Evolutionary conservation across 2,888 invertebrate genomes (phyloP).

Genomic region (Plagiodera versicolora): DNA sequence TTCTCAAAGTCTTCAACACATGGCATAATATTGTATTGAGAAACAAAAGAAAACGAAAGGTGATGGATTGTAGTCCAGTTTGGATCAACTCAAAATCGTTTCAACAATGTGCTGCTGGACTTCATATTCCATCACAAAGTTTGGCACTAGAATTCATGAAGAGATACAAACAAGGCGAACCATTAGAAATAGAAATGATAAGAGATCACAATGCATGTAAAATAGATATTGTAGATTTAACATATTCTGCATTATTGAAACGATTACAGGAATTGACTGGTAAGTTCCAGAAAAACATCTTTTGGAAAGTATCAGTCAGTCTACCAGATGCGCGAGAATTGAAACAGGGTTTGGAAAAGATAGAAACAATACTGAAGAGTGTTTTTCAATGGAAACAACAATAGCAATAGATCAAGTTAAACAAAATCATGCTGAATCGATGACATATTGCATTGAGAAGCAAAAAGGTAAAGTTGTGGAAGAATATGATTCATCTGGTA

Average conservation of each 20-base stretch:
- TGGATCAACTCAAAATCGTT: slow-evolving; percentile 57
- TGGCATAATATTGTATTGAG: slow-evolving; percentile 55
- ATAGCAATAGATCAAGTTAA: slow-evolving; percentile 45
- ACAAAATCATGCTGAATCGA: slow-evolving; percentile 32
- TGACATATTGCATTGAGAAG: slow-evolving; percentile 49
- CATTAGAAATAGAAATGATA: slow-evolving; percentile 37
- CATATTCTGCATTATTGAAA: slow-evolving; percentile 40
- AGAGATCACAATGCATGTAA: slow-evolving; percentile 32
- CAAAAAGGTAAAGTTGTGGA: slow-evolving; percentile 37
- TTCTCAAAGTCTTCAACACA: slow-evolving; percentile 52
- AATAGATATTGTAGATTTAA: slow-evolving; percentile 42
- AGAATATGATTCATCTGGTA: slow-evolving; percentile 44
- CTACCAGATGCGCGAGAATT: slow-evolving; percentile 55
- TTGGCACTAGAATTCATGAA: slow-evolving; percentile 56
- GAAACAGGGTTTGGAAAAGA: slow-evolving; percentile 29
- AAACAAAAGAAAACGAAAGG: slow-evolving; percentile 56
- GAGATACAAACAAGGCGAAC: slow-evolving; percentile 56
- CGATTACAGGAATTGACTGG: slow-evolving; percentile 37
- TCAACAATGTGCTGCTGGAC: slow-evolving; percentile 53
- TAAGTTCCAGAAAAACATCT: slow-evolving; percentile 47
- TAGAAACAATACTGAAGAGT: slow-evolving; percentile 36
- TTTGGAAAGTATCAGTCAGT: slow-evolving; percentile 67
- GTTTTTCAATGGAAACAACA: slow-evolving; percentile 46
- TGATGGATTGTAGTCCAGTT: slow-evolving; percentile 60
- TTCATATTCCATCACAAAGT: slow-evolving; percentile 55